Evolutionary conservation across 2,888 invertebrate species (phyloP).

Genomic region (Lathronympha strigana): DNA sequence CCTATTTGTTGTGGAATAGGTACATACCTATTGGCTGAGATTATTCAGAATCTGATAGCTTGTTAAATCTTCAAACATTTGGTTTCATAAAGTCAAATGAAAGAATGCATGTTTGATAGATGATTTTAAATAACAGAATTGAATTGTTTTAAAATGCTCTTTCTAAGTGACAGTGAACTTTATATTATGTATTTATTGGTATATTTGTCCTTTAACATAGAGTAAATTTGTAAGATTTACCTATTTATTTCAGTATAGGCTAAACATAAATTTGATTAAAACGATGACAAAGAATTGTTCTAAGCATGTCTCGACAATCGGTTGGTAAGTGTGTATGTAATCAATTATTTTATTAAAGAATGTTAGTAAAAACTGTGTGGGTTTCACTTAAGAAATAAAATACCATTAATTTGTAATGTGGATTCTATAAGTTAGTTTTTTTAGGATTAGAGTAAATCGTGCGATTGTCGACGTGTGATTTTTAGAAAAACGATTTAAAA

Average conservation of each 20-base stretch:
- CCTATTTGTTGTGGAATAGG: too few relatives aligned
- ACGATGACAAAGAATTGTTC: not conserved
- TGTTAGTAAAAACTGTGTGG: constrained; percentile 31
- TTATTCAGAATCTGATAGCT: too few relatives aligned
- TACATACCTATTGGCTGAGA: too few relatives aligned
- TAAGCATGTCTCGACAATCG: constrained; percentile 31
- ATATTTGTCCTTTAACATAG: not conserved
- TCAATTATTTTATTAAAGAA: constrained; percentile 41
- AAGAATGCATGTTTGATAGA: constrained; percentile 3
- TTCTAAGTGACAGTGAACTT: not conserved
- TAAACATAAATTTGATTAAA: constrained; percentile 27
- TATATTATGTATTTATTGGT: constrained; percentile 17
- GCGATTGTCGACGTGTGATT: too few relatives aligned
- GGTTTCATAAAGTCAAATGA: too few relatives aligned
- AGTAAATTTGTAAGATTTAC: constrained; percentile 16
- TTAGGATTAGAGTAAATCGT: too few relatives aligned
- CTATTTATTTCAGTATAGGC: constrained; percentile 36
- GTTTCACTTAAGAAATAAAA: too few relatives aligned
- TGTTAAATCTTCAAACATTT: too few relatives aligned
- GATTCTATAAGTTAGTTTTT: too few relatives aligned
- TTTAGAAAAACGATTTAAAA: too few relatives aligned
- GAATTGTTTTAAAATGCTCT: not conserved
- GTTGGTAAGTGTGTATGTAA: constrained; percentile 36
- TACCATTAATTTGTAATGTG: too few relatives aligned
- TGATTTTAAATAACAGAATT: not conserved